Evolutionary conservation across 2,113 vertebrate species (phyloP).

Genomic region (Forbesichthys agassizii): DNA sequence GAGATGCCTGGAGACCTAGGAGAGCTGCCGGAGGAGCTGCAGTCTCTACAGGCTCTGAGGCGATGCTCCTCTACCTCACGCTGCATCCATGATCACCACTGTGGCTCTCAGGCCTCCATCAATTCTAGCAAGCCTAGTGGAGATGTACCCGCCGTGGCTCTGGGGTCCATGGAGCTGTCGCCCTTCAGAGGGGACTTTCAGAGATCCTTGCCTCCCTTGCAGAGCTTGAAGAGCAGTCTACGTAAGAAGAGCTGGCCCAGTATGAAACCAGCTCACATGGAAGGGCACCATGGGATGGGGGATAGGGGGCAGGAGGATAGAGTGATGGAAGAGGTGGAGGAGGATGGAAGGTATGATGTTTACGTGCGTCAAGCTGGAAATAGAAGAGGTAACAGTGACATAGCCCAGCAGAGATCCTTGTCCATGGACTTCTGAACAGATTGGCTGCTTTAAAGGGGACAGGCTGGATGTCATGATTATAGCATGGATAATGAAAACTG

Average conservation of each 20-base stretch:
- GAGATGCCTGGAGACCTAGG: constrained; percentile 87
- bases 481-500: neutral
- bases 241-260: constrained; percentile 72
- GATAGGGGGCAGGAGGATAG: constrained; percentile 84
- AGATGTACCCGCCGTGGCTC: constrained; percentile 70
- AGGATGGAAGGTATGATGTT: constrained; percentile 73
- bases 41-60: constrained; percentile 87
- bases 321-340: constrained; percentile 85
- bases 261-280: constrained; percentile 51
- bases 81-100: constrained; percentile 94
- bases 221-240: constrained; percentile 57
- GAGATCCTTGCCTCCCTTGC: constrained; percentile 36
- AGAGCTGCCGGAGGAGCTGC: constrained; percentile 89
- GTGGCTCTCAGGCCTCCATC: constrained; percentile 84
- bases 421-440: constrained; percentile 89
- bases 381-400: constrained; percentile 56
- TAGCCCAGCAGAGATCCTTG: constrained; percentile 84
- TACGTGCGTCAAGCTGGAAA: constrained; percentile 79
- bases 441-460: neutral
- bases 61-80: constrained; percentile 85
- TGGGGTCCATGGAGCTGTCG: constrained; percentile 80
- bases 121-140: constrained; percentile 76
- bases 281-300: constrained; percentile 33
- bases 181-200: constrained; percentile 67
- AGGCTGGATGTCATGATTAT: neutral